Percentiles rank a stretch among this genome's conserved stretches.
phyloP scores from a whole-genome alignment of 2,797 vertebrate species.

The Sarcoramphus papa region DNA sequence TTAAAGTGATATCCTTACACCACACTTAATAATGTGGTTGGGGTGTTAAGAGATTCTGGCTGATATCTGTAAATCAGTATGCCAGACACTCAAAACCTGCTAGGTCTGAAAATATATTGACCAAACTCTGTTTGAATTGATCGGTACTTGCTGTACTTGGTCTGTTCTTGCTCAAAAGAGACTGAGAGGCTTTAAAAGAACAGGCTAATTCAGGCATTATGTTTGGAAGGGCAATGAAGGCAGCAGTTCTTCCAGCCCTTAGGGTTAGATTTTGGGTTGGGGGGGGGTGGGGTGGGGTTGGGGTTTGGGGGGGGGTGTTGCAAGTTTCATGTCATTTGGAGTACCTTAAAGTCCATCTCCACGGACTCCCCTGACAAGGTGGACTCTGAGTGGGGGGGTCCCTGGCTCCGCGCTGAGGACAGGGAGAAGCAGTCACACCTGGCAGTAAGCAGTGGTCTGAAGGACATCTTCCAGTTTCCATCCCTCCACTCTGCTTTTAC shows the following conservation, averaged over 20 bases:
- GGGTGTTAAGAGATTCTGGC: background rate
- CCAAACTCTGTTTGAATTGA: background rate
- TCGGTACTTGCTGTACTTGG: background rate
- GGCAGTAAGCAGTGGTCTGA: background rate
- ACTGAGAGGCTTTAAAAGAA: background rate
- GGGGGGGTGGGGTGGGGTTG: background rate
- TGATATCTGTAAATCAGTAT: background rate
- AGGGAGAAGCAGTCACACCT: background rate
- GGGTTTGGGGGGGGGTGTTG: fast-evolving
- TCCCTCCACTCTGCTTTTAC: background rate
- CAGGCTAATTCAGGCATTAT: background rate
- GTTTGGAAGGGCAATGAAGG: background rate
- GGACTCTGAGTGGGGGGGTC: background rate
- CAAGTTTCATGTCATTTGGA: background rate
- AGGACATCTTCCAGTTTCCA: background rate
- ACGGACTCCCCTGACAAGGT: background rate
- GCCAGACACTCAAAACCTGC: background rate
- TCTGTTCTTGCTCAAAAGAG: background rate
- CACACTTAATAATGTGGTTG: background rate
- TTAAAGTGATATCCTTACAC: background rate
- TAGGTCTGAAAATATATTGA: background rate
- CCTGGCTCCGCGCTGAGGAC: background rate
- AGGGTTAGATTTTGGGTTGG: background rate
- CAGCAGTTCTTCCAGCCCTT: background rate
- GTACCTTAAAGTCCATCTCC: background rate